Conservation (phyloP, 2,888 invertebrate species). For the Ischnus inquisitorius region DNA sequence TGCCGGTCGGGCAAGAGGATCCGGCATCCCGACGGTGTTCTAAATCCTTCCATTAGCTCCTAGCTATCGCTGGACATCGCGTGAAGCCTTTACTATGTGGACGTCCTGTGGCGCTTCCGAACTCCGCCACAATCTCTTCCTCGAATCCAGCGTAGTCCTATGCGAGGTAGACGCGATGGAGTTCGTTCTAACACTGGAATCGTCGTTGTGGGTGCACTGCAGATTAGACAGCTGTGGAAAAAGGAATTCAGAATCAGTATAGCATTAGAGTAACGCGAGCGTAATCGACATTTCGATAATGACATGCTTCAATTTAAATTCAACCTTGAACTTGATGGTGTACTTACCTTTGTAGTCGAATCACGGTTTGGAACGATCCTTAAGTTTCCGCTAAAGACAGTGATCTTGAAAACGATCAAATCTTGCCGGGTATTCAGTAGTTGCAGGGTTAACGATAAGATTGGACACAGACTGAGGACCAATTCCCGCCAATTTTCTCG, state of each 20-base stretch:
- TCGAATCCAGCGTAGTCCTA: background rate
- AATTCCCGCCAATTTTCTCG: conserved; percentile 25
- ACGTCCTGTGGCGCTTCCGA: background rate
- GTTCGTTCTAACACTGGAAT: background rate
- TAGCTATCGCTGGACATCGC: conserved; percentile 18
- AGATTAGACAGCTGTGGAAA: background rate
- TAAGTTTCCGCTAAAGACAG: background rate
- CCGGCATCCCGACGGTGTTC: conserved; percentile 30
- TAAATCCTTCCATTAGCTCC: conserved; percentile 57
- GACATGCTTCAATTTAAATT: background rate
- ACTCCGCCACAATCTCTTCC: conserved; percentile 10
- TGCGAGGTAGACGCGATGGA: background rate
- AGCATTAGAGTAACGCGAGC: too few species aligned
- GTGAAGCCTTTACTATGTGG: conserved; percentile 5
- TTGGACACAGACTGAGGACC: conserved; percentile 4
- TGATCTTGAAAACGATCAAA: background rate
- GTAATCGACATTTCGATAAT: too few species aligned
- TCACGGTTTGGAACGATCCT: too few species aligned
- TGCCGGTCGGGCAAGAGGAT: conserved; percentile 58
- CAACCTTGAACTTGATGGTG: background rate
- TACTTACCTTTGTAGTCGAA: background rate
- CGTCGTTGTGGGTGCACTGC: background rate
- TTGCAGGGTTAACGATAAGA: conserved; percentile 15
- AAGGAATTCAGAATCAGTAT: background rate
- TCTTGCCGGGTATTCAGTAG: background rate